Evolutionary conservation across 1,140 invertebrate genomes (phyloP).

Genomic region (Drosophila ohnishii): DNA sequence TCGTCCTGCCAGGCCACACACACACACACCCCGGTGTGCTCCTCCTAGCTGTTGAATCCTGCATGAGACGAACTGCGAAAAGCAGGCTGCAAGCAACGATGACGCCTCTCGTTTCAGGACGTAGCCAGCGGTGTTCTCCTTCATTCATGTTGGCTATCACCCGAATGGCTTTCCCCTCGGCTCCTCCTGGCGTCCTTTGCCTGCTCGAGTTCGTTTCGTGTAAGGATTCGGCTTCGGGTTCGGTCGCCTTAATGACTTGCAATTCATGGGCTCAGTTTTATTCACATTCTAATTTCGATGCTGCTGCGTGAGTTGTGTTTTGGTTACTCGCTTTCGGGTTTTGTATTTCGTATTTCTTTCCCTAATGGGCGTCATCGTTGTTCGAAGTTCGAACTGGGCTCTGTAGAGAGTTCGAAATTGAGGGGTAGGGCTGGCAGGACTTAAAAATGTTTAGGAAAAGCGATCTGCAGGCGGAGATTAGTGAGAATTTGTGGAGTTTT

Average conservation of each 20-base stretch:
- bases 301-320: conserved; percentile 35
- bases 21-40: not conserved
- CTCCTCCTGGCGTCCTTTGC: not conserved
- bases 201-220: not conserved
- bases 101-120: conserved; percentile 56
- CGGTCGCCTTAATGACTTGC: conserved; percentile 39
- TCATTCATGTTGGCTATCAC: conserved; percentile 67
- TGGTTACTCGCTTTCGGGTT: conserved; percentile 18
- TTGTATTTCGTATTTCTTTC: conserved; percentile 2
- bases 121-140: conserved; percentile 63
- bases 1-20: conserved; percentile 3
- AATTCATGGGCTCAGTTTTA: conserved; percentile 53
- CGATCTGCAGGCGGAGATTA: not conserved
- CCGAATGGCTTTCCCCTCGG: not conserved
- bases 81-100: conserved; percentile 50
- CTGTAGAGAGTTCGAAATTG: conserved; percentile 25
- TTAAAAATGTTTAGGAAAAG: not conserved
- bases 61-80: conserved; percentile 53
- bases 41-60: conserved; percentile 42
- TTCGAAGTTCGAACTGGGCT: conserved; percentile 46
- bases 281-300: conserved; percentile 29
- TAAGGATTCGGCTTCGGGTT: conserved; percentile 18
- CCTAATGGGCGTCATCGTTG: conserved; percentile 67
- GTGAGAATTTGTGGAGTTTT: not conserved
- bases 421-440: conserved; percentile 14